These are phyloP conservation scores for Pachyuromys duprasi DNA, from an alignment of 2,797 vertebrate species.

Conservation along the genomic window DNA sequence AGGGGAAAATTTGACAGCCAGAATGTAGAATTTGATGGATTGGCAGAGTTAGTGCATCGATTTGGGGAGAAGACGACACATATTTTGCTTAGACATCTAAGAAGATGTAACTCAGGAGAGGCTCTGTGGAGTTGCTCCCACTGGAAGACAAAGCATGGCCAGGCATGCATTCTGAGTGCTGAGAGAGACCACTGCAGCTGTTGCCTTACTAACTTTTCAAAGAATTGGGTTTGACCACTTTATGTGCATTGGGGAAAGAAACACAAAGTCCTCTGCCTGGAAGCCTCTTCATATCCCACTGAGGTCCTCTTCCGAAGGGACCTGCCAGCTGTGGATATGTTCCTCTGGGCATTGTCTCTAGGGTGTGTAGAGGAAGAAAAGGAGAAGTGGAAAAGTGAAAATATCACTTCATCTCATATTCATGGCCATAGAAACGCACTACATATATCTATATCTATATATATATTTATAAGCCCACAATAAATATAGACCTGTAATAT, in stretches of 20 bases:
- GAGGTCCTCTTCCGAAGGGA: background rate
- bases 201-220: background rate
- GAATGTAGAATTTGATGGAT: background rate
- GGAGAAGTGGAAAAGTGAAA: background rate
- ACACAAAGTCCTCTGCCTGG: background rate
- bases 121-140: background rate
- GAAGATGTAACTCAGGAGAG: background rate
- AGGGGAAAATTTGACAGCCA: background rate
- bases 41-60: background rate
- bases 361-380: background rate
- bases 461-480: background rate
- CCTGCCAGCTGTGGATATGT: background rate
- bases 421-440: background rate
- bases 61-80: background rate
- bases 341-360: background rate
- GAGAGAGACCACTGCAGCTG: background rate
- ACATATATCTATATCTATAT: no score
- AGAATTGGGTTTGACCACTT: background rate
- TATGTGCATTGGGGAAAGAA: background rate
- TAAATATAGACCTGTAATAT: conserved; percentile 7
- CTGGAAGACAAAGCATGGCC: background rate
- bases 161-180: background rate
- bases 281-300: background rate
- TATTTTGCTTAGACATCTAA: no score
- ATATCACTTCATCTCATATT: background rate